Evolutionary conservation across 2,113 vertebrate species (phyloP).

Genomic region (Oreochromis aureus): DNA sequence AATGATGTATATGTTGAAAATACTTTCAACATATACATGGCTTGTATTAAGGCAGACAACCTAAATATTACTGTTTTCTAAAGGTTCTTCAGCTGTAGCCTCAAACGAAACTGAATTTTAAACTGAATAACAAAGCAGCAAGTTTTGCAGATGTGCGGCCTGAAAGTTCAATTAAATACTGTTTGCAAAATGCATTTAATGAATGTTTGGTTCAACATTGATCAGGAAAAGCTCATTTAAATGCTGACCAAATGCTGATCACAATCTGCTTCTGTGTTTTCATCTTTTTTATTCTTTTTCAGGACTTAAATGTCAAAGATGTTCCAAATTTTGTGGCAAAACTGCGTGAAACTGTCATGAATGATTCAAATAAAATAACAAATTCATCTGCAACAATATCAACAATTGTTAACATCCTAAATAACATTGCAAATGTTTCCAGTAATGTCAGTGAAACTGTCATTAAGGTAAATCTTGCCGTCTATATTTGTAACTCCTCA

Average conservation of each 20-base stretch:
- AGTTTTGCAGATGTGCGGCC: neutral
- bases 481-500: neutral
- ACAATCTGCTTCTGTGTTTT: neutral
- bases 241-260: neutral
- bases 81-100: no score
- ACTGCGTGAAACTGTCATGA: neutral
- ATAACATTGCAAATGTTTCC: slow-evolving; percentile 16
- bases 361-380: neutral
- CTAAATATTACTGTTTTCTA: no score
- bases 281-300: neutral
- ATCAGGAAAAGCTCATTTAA: neutral
- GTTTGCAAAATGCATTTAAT: neutral
- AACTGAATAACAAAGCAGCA: neutral
- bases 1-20: no score
- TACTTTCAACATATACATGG: no score
- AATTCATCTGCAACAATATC: slow-evolving; percentile 42
- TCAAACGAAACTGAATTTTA: no score
- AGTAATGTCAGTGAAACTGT: neutral
- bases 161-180: neutral
- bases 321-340: neutral
- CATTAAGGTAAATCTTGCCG: slow-evolving; percentile 36
- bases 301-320: slow-evolving; percentile 17
- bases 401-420: slow-evolving; percentile 45
- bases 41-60: no score
- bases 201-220: neutral